Conservation (phyloP, 64 coral and sea anemone genomes). For the Actinia tenebrosa region DNA sequence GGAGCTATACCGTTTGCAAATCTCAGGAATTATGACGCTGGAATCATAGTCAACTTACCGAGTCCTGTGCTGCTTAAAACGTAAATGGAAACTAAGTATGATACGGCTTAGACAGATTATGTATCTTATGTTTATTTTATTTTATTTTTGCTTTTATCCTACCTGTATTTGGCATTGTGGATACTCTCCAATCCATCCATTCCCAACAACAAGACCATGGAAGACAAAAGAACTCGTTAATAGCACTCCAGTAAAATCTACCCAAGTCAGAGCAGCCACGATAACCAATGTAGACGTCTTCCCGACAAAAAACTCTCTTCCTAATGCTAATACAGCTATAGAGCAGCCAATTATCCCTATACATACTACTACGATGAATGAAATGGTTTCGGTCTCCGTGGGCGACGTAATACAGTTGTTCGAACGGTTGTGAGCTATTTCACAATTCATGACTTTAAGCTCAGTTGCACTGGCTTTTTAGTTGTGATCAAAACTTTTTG, state of each 20-base stretch:
- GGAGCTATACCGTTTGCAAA: too few species aligned
- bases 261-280: slow-evolving; percentile 40
- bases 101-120: too few species aligned
- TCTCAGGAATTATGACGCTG: too few species aligned
- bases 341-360: slow-evolving; percentile 39
- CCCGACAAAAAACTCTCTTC: slow-evolving; percentile 38
- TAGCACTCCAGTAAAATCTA: slow-evolving; percentile 47
- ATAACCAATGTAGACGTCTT: slow-evolving; percentile 25
- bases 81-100: too few species aligned
- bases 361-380: slow-evolving; percentile 9
- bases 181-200: slow-evolving; percentile 26
- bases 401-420: neutral
- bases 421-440: neutral
- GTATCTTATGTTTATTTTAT: too few species aligned
- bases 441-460: neutral
- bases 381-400: neutral
- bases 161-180: slow-evolving; percentile 55
- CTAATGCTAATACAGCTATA: slow-evolving; percentile 25
- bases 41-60: too few species aligned
- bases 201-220: slow-evolving; percentile 21
- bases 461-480: neutral
- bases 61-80: too few species aligned
- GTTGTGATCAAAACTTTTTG: neutral
- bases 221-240: slow-evolving; percentile 37
- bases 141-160: neutral